phyloP scores from a whole-genome alignment of 2,888 invertebrate species.

The Dryomyza anilis region DNA sequence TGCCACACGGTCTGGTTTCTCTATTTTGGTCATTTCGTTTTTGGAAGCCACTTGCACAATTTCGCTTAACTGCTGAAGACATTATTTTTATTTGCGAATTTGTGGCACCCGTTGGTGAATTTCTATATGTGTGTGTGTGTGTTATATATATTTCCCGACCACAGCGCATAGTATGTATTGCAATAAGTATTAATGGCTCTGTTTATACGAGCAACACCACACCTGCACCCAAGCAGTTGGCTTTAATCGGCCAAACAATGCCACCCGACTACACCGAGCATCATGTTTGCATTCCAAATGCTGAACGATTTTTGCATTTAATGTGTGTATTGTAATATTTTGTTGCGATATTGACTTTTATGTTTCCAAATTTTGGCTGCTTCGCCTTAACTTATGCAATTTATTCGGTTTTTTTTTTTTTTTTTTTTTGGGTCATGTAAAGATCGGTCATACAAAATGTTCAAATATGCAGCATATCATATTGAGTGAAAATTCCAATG shows the following conservation, averaged over 20 bases:
- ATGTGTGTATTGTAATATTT: too few relatives aligned
- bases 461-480: too few relatives aligned
- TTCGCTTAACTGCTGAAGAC: too few relatives aligned
- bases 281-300: background rate
- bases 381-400: background rate
- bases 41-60: too few relatives aligned
- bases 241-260: background rate
- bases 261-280: background rate
- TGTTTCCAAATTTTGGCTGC: background rate
- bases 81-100: constrained; percentile 16
- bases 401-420: constrained; percentile 8
- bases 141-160: constrained; percentile 9
- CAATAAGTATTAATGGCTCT: constrained; percentile 53
- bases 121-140: constrained; percentile 13
- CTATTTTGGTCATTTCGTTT: too few relatives aligned
- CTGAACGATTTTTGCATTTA: constrained; percentile 4
- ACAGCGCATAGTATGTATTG: background rate
- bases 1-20: too few relatives aligned
- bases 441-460: too few relatives aligned
- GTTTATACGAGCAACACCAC: constrained; percentile 30
- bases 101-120: constrained; percentile 5
- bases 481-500: too few relatives aligned
- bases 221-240: background rate
- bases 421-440: constrained; percentile 4
- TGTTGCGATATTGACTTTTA: constrained; percentile 6